Percentiles rank a stretch among this genome's conserved stretches.
These are phyloP conservation scores for Cinclus cinclus DNA, from an alignment of 2,113 vertebrate species.

Conservation along the genomic window DNA sequence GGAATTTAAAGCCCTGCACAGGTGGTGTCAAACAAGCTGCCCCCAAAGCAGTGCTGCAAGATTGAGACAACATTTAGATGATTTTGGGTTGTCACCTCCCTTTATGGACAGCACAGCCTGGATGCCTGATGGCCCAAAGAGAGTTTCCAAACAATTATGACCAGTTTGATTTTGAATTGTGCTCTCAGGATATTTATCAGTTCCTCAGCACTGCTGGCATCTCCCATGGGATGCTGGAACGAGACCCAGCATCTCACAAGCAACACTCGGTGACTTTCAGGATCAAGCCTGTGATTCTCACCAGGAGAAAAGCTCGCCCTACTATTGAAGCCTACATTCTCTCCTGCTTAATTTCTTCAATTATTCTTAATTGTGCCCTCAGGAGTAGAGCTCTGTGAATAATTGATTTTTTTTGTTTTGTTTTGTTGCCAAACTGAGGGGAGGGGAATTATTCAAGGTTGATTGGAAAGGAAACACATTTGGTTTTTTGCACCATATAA, in stretches of 20 bases:
- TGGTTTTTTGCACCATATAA: not conserved
- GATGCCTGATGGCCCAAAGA: not conserved
- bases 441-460: not conserved
- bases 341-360: conserved; percentile 47
- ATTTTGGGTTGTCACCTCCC: not conserved
- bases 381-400: conserved; percentile 24
- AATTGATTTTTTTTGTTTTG: conserved; percentile 17
- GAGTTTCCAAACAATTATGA: not conserved
- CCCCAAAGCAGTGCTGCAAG: not conserved
- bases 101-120: not conserved
- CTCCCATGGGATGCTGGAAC: not conserved
- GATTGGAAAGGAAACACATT: not conserved
- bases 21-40: not conserved
- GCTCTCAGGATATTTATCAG: not conserved
- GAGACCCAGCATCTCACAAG: not conserved
- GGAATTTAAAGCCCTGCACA: not conserved
- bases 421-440: not conserved
- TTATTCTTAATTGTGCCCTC: conserved; percentile 46
- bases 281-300: not conserved
- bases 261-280: not conserved
- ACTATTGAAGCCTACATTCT: not conserved
- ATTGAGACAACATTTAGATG: not conserved
- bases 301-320: not conserved
- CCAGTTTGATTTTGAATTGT: not conserved
- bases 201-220: not conserved